Base-by-base conservation (phyloP, 2,797 vertebrate species). In the Tadarida brasiliensis region DNA sequence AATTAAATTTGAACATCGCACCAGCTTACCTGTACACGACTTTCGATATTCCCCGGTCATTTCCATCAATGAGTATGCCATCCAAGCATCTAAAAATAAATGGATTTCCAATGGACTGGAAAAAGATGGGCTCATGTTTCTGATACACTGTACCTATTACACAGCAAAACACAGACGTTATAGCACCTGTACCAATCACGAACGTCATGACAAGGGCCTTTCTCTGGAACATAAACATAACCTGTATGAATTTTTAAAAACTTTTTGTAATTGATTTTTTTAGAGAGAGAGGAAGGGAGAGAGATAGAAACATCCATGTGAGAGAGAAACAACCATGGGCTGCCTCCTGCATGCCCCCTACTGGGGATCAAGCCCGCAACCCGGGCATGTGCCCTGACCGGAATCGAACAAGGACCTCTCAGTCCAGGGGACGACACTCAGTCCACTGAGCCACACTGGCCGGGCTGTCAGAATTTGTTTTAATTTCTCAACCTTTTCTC, bases 81-180 rank as follows among this genome's bases (percentile, higher is more conserved):
- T 99, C 99, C 63, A 99, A 99, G 92, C 99, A 99, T 95, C 99
- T 98, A 97, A 99, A 99, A 91, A 99, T 98, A 98, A 99, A 99
- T 0, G 99, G 98, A 97, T 99, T 99, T 97, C 99, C 98, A 97
- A 99, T 99, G 61, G 99, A 99, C 98, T 99, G 99, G 97, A 99
- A 99, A 92, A 99, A 99, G 96, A 99, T 98, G 2, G 99, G 99
- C 95, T 99, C 99, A 61, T 99, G 98, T 12, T 98, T 98, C 98
- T 99, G 99, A 98, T 99, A 99, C 15, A 99, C 93, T 30, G 99
- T 99, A 47, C 99, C 99, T 99, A 97, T 98, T 95, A 76, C 3
- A 85, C 7, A 96, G 71, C 0, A 80, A 94, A 47, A 97, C 24
- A 95, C 77, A 83, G 47, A 94, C 24, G 57, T 20, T 47, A 90